Conservation (phyloP, 2,888 invertebrate genomes). For the Pyrocoelia pectoralis region DNA sequence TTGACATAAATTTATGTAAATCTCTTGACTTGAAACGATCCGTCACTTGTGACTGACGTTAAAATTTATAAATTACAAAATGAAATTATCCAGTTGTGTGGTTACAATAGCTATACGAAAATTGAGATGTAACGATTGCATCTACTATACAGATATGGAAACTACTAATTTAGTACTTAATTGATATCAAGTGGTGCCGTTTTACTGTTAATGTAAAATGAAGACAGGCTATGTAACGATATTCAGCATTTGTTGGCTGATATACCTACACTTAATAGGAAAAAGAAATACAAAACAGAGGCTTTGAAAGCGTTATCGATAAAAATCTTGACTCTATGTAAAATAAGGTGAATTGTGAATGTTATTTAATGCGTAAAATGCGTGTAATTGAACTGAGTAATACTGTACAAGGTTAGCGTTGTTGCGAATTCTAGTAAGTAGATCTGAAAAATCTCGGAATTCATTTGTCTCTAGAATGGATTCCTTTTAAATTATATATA, state of each 20-base stretch:
- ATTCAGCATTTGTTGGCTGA: neutral
- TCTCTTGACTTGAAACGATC: slow-evolving; percentile 40
- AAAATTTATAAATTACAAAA: slow-evolving; percentile 50
- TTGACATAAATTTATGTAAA: slow-evolving; percentile 45
- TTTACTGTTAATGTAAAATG: too few relatives aligned
- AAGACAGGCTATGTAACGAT: neutral
- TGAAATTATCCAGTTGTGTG: slow-evolving; percentile 44
- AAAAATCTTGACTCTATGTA: neutral
- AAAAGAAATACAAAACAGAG: too few relatives aligned
- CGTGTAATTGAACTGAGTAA: slow-evolving; percentile 5
- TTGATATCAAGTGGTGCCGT: too few relatives aligned
- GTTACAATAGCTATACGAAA: slow-evolving; percentile 15
- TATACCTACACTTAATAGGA: too few relatives aligned
- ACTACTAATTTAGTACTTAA: too few relatives aligned
- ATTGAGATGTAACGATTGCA: too few relatives aligned
- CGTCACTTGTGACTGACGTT: slow-evolving; percentile 47
- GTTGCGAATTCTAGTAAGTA: slow-evolving; percentile 7
- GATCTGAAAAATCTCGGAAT: slow-evolving; percentile 20
- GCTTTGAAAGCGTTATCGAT: neutral
- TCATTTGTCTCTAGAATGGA: slow-evolving; percentile 26
- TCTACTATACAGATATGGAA: too few relatives aligned
- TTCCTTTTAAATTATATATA: slow-evolving; percentile 23
- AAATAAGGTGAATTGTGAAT: slow-evolving; percentile 1
- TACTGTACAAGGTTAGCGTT: slow-evolving; percentile 6
- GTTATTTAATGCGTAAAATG: slow-evolving; percentile 5